A percentile compares a stretch with the other conserved stretches of the same genome.
phyloP scores from a whole-genome alignment of 2,797 vertebrate genomes.

The Lepilemur ruficaudatus region DNA sequence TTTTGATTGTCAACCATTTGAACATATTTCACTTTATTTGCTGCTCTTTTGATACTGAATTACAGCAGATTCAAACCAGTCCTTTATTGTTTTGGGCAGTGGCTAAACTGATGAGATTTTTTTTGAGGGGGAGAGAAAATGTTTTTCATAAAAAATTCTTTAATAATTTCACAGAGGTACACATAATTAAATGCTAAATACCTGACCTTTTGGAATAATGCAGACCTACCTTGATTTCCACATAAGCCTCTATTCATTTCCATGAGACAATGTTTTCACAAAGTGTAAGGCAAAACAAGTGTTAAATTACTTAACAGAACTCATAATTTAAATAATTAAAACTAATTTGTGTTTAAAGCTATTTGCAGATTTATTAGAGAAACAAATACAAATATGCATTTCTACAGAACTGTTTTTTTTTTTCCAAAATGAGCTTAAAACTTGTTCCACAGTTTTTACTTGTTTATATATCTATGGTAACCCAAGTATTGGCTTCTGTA shows the following conservation, averaged over 20 bases:
- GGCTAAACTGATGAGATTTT: background rate
- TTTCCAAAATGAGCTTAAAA: conserved; percentile 86
- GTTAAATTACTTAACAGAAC: conserved; percentile 85
- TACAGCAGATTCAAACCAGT: conserved; percentile 40
- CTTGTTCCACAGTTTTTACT: conserved; percentile 82
- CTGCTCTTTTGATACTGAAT: conserved; percentile 41
- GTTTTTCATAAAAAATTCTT: conserved; percentile 45
- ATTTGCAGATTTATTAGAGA: conserved; percentile 88
- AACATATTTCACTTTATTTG: conserved; percentile 48
- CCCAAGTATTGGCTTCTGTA: conserved; percentile 80
- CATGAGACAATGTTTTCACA: conserved; percentile 80
- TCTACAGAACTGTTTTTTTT: conserved; percentile 83
- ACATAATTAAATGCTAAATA: conserved; percentile 42
- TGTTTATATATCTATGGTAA: conserved; percentile 82
- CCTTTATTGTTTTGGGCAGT: background rate
- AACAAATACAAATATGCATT: conserved; percentile 87
- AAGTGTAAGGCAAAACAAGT: conserved; percentile 85
- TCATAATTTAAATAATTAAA: conserved; percentile 89
- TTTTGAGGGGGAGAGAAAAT: background rate
- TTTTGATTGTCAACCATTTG: conserved; percentile 33
- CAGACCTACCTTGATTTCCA: conserved; percentile 84
- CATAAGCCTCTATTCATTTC: conserved; percentile 82
- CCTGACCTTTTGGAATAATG: conserved; percentile 65
- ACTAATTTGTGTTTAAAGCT: conserved; percentile 88
- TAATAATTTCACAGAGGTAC: conserved; percentile 45